Percentiles rank a stretch among this genome's conserved stretches.
Conservation (phyloP, 2,113 vertebrate genomes). For the Nettapus auritus region DNA sequence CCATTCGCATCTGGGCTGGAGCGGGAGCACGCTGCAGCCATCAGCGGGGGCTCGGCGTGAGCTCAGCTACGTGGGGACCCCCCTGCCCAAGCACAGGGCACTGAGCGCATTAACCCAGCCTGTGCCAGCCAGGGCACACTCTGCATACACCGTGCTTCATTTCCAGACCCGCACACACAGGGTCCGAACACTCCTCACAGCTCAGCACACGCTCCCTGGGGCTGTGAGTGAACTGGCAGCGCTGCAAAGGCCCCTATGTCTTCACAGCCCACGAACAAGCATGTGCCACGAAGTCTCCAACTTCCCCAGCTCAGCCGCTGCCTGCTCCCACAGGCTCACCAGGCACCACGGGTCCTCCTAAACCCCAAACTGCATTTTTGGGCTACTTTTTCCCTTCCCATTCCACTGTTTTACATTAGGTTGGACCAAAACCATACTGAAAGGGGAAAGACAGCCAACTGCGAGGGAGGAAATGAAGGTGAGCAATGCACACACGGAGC, state of each 20-base stretch:
- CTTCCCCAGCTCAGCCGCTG: not conserved
- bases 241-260: not conserved
- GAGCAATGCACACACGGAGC: not conserved
- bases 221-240: not conserved
- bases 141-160: fast-evolving
- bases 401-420: not conserved
- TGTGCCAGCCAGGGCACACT: fast-evolving
- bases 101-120: fast-evolving
- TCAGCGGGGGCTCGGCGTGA: not conserved
- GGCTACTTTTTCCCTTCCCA: not conserved
- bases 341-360: not conserved
- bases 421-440: not conserved
- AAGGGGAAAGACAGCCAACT: not conserved
- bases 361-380: not conserved
- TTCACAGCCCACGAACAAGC: not conserved
- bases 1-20: not conserved
- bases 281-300: not conserved
- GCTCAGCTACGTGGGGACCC: not conserved
- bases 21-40: not conserved
- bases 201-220: fast-evolving
- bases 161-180: not conserved
- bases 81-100: not conserved
- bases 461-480: not conserved
- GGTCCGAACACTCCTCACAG: fast-evolving
- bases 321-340: not conserved